Evolutionary conservation across 2,888 invertebrate genomes (phyloP), one percentile per base, ranked within the genome.

Genomic region (Nomada ferruginata): DNA sequence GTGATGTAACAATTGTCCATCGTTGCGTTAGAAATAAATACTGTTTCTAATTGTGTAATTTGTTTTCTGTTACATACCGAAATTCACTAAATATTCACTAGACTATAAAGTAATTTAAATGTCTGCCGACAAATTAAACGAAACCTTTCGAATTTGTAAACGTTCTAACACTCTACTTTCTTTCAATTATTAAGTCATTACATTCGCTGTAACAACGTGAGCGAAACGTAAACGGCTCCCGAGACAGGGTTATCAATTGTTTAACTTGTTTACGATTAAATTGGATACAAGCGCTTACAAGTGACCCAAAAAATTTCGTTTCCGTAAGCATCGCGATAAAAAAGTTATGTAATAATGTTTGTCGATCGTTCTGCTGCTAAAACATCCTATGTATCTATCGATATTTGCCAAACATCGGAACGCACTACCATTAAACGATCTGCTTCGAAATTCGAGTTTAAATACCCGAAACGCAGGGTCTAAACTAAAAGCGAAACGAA

Each of bases 251-350:
- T 64, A 77, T 78, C 68, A 63, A 23, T 18, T 73, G 44, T 75
- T 74, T 42, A 74, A 75, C 36, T 47, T 68, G 57, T 63, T 55
- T 53, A 44, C 52, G 63, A 69, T 59, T 65, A 47, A 55, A 44
- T 42, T 47, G 29, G 44, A 65, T 53, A 61, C 20, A 44, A 23
- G 44, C 26, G 50, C 47, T 73, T 36, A 72, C 13, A 47, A 64
- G 18, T 76, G 47, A 75, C 75, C 57, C 50, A 61, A 70, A 69
- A 71, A 70, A 60, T 47, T 65, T 65, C 29, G 66, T 57, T 80
- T 79, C 72, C 59, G 63, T 65, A 76, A 61, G 47, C 23, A 26
- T 65, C 11, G 10, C 9, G 52, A 80, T 59, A 72, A 79, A 63
- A 76, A 68, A 55, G 20, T 64, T 42, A 42, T 65, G 53, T n/a